phyloP scores from a whole-genome alignment of 2,113 vertebrate genomes.

The Copsychus sechellarum region DNA sequence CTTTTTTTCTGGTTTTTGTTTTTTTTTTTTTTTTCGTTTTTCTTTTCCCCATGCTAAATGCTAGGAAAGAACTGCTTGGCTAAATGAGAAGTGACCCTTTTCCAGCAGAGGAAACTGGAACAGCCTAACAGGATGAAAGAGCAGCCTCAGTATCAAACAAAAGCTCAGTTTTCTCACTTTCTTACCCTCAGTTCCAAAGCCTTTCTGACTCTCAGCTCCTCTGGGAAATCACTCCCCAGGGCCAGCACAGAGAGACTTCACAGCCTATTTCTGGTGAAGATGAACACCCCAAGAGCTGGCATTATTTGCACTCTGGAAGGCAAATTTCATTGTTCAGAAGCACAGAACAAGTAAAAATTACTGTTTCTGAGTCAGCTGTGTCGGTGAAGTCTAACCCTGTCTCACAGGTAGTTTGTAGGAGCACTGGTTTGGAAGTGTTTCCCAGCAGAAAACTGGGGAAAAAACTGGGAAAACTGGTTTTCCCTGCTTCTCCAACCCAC shows the following conservation, averaged over 20 bases:
- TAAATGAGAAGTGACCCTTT: background rate
- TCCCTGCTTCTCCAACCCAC: background rate
- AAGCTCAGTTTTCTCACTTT: background rate
- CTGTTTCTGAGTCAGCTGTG: background rate
- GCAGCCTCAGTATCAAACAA: background rate
- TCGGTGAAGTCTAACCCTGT: background rate
- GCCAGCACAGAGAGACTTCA: background rate
- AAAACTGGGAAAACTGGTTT: too few species aligned
- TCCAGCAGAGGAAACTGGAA: background rate
- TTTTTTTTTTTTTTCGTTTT: background rate
- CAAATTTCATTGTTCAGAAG: background rate
- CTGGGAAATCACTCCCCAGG: background rate
- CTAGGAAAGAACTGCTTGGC: background rate
- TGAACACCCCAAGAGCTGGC: background rate
- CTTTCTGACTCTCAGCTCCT: background rate
- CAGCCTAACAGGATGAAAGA: background rate
- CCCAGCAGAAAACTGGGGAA: background rate
- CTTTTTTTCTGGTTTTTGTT: background rate
- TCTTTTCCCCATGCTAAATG: background rate
- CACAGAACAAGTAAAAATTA: background rate
- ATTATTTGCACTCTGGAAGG: background rate
- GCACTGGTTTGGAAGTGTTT: background rate
- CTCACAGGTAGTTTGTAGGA: background rate
- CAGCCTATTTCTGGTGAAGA: background rate
- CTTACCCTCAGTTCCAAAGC: background rate